These are phyloP conservation scores for Whitmania pigra DNA, from an alignment of 1,140 invertebrate species.

Conservation along the genomic window DNA sequence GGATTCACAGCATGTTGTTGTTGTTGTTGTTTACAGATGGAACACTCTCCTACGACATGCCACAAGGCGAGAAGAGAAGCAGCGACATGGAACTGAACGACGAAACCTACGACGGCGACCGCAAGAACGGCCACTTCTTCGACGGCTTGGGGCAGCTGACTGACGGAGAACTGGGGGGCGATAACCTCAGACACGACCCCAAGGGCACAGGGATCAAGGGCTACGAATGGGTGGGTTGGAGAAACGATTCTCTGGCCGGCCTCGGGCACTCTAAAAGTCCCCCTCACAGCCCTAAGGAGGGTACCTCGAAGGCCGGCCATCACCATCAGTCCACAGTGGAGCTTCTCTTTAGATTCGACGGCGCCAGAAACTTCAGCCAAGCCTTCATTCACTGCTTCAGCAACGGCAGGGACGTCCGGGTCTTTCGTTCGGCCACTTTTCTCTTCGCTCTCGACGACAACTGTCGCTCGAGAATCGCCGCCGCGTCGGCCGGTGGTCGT, in stretches of 20 bases:
- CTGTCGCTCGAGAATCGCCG: neutral
- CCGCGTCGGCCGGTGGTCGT: too few relatives aligned
- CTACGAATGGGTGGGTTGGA: slow-evolving; percentile 56
- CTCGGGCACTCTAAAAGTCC: too few relatives aligned
- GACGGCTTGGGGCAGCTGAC: slow-evolving; percentile 74
- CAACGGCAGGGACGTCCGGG: slow-evolving; percentile 54
- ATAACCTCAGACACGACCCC: slow-evolving; percentile 62
- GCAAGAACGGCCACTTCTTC: slow-evolving; percentile 41
- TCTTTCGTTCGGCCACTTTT: slow-evolving; percentile 51
- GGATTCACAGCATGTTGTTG: too few relatives aligned
- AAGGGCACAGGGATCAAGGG: slow-evolving; percentile 56
- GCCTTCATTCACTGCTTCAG: slow-evolving; percentile 70
- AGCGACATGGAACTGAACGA: slow-evolving; percentile 71
- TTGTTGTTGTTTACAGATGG: slow-evolving; percentile 37
- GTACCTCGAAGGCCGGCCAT: slow-evolving; percentile 18
- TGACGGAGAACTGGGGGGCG: slow-evolving; percentile 57
- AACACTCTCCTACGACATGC: slow-evolving; percentile 66
- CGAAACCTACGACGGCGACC: slow-evolving; percentile 70
- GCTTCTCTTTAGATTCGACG: slow-evolving; percentile 68
- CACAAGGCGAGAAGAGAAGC: slow-evolving; percentile 61
- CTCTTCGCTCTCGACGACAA: slow-evolving; percentile 63
- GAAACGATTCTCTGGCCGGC: slow-evolving; percentile 49
- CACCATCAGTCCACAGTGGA: slow-evolving; percentile 24
- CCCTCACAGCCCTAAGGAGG: slow-evolving; percentile 8
- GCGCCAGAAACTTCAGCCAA: slow-evolving; percentile 68